A percentile compares a stretch with the other conserved stretches of the same genome.
These are phyloP conservation scores for Panthera uncia DNA, from an alignment of 2,113 vertebrate genomes.

Conservation along the genomic window DNA sequence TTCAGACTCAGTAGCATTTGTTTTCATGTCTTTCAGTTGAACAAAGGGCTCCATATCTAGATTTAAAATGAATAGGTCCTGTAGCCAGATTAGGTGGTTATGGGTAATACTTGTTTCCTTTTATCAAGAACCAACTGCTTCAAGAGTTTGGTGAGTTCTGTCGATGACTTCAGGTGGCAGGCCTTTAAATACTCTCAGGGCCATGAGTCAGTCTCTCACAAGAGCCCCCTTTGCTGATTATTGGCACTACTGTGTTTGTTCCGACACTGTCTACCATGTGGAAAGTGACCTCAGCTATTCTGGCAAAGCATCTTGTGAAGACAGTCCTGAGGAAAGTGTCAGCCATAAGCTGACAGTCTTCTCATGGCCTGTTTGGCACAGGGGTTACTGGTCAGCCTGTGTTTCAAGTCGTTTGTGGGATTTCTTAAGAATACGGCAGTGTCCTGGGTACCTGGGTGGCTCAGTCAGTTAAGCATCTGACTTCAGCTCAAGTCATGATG, in stretches of 20 bases:
- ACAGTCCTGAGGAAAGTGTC: not conserved
- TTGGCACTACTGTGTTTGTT: not conserved
- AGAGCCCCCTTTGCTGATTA: not conserved
- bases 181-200: not conserved
- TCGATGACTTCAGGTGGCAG: not conserved
- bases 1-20: not conserved
- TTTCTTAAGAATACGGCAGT: not conserved
- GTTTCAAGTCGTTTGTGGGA: not conserved
- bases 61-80: not conserved
- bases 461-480: no score
- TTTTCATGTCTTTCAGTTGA: not conserved
- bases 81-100: not conserved
- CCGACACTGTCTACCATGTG: not conserved
- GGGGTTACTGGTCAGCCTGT: not conserved
- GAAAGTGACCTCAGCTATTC: not conserved
- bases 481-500: no score
- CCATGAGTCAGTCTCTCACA: not conserved
- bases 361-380: fast-evolving
- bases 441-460: no score
- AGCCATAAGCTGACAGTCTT: not conserved
- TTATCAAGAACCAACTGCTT: not conserved
- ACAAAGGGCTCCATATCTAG: not conserved
- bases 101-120: not conserved
- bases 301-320: not conserved
- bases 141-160: not conserved